phyloP scores from a whole-genome alignment of 1,140 invertebrate genomes.

The Phocides pigmalion region DNA sequence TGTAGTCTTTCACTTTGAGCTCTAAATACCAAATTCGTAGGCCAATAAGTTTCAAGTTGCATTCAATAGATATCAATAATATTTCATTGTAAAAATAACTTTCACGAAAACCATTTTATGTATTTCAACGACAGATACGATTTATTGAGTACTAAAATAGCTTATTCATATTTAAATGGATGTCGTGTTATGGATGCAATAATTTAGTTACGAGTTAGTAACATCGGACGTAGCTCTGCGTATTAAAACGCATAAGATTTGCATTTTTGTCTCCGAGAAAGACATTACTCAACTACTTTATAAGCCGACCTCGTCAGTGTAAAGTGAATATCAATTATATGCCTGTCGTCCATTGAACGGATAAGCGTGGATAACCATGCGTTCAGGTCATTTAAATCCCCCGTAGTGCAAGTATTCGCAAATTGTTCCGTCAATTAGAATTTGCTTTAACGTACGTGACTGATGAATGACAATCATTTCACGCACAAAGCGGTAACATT shows the following conservation, averaged over 20 bases:
- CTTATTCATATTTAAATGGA: slow-evolving; percentile 53
- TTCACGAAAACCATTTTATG: slow-evolving; percentile 15
- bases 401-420: slow-evolving; percentile 36
- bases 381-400: slow-evolving; percentile 17
- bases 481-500: slow-evolving; percentile 39
- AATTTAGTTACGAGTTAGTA: slow-evolving; percentile 44
- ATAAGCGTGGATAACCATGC: slow-evolving; percentile 27
- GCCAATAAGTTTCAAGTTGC: slow-evolving; percentile 7
- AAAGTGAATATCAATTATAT: slow-evolving; percentile 46
- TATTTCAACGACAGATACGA: slow-evolving; percentile 22
- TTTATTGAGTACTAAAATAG: slow-evolving; percentile 40
- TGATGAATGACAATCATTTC: slow-evolving; percentile 48
- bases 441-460: slow-evolving; percentile 58
- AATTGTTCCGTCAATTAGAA: slow-evolving; percentile 37
- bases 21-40: slow-evolving; percentile 5
- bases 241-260: slow-evolving; percentile 49
- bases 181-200: slow-evolving; percentile 46
- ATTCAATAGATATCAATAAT: slow-evolving; percentile 32
- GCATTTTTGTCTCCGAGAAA: slow-evolving; percentile 53
- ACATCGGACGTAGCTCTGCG: slow-evolving; percentile 38
- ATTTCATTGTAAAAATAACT: slow-evolving; percentile 15
- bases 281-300: slow-evolving; percentile 42
- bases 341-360: slow-evolving; percentile 32
- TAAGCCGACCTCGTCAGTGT: slow-evolving; percentile 36
- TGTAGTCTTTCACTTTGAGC: background rate